Evolutionary conservation across 2,797 vertebrate species (phyloP), one percentile per base, ranked within the genome.

Genomic region (Tadarida brasiliensis): DNA sequence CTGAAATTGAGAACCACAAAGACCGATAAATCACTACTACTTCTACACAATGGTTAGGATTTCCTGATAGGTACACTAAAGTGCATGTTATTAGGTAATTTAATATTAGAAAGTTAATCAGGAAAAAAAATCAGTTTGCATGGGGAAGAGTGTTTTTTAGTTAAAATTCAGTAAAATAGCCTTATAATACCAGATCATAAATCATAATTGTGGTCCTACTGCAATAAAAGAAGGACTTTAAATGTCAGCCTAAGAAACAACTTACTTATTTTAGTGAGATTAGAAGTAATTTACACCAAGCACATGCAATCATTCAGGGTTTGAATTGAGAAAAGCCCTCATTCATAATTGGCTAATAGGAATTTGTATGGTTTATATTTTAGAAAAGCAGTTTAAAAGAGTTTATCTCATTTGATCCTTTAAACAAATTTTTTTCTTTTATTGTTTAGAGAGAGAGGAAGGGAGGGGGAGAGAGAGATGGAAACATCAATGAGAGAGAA

Each of bases 1-100:
- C 99, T 99, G 98, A 33, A 99, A 98, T 85, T 5, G 67, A 97
- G 90, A 97, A 97, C 59, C 97, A 98, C 92, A 95, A 92, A 97
- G 96, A 98, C 22, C 30, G 80, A 97, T 97, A 77, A 97, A 90
- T 96, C 91, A 95, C 83, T 90, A 92, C 59, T 63, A 95, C 7
- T 59, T 80, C 63, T 74, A 68, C 3, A 44, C 67, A 82, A 86
- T 44, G 35, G 68, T 44, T 65, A 94, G 47, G 61, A 61, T 73
- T 95, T 92, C 56, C 56, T 90, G 49, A 78, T 19, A 74, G 68
- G 47, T 63, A 90, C n/a, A 73, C 47, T 86, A 87, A 96, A 83
- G 7, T 80, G 28, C n/a, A 15, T 49, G 81, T 76, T 51, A 89
- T 39, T 68, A 86, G 56, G 24, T 30, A 20, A 6, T 57, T 3